Conservation (phyloP, 2,113 vertebrate species). For the Trachemys scripta region DNA sequence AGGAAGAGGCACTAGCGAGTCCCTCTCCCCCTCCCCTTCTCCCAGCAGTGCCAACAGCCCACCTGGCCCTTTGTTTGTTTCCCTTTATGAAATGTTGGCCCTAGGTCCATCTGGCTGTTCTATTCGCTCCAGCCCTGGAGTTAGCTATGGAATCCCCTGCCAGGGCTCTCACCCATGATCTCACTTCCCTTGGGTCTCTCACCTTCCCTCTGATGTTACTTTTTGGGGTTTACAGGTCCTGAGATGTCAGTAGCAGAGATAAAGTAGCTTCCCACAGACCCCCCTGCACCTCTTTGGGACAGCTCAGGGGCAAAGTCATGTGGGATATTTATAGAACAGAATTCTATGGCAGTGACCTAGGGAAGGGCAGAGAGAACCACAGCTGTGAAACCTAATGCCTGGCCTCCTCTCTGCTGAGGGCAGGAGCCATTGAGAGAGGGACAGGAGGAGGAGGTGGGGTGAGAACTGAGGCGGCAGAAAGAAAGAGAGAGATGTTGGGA, state of each 20-base stretch:
- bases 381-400: slow-evolving; percentile 78
- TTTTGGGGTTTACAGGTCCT: slow-evolving; percentile 29
- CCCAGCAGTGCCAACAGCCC: not conserved
- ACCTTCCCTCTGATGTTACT: slow-evolving; percentile 21
- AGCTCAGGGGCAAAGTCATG: slow-evolving; percentile 50
- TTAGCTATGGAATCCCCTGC: slow-evolving; percentile 1
- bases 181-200: not conserved
- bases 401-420: slow-evolving; percentile 27
- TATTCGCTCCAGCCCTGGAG: slow-evolving; percentile 25
- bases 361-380: slow-evolving; percentile 56
- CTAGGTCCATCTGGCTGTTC: not conserved
- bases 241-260: not conserved
- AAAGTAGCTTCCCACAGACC: not conserved
- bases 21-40: not conserved
- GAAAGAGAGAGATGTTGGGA: not conserved
- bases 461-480: not conserved
- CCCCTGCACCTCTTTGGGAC: slow-evolving; percentile 19
- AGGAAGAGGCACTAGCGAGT: not conserved
- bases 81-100: not conserved
- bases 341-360: slow-evolving; percentile 74
- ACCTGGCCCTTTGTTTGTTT: not conserved
- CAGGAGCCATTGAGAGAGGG: slow-evolving; percentile 31
- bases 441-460: not conserved
- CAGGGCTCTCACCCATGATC: slow-evolving; percentile 9
- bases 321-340: slow-evolving; percentile 83